Percentiles rank a stretch among this genome's conserved stretches.
Conservation (phyloP, 2,888 invertebrate genomes). For the Rhagium mordax region DNA sequence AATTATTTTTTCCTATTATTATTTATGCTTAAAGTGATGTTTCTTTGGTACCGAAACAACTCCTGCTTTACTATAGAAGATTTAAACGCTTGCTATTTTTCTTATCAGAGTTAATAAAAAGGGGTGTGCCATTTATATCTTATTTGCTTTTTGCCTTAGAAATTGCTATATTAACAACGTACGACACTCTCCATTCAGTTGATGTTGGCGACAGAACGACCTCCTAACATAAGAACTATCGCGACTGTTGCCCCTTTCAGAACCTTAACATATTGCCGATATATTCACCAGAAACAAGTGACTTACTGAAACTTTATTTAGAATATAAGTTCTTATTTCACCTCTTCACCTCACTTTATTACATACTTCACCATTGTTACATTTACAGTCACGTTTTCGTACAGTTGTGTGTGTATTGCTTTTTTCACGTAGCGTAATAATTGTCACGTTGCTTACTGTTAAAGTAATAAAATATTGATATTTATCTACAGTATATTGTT, state of each 20-base stretch:
- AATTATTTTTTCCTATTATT: no score
- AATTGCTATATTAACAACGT: background rate
- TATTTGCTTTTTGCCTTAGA: background rate
- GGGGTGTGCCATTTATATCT: no score
- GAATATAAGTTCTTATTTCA: background rate
- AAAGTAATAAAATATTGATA: no score
- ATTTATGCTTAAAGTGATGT: no score
- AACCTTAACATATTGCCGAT: background rate
- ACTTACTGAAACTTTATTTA: slow-evolving; percentile 35
- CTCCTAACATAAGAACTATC: background rate
- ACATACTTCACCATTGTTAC: background rate
- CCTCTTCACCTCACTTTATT: background rate
- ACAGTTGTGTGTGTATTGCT: background rate
- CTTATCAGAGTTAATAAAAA: no score
- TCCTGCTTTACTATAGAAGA: no score
- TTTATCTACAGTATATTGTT: background rate
- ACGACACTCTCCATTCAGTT: background rate
- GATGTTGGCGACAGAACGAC: background rate
- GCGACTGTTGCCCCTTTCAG: slow-evolving; percentile 23
- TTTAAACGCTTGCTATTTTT: no score
- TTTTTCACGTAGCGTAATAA: background rate
- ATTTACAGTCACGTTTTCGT: background rate
- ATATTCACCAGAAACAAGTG: slow-evolving; percentile 9
- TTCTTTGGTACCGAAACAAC: no score
- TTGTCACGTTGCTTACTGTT: background rate